Base-by-base conservation (phyloP, 2,797 vertebrate genomes). In the Smutsia gigantea region DNA sequence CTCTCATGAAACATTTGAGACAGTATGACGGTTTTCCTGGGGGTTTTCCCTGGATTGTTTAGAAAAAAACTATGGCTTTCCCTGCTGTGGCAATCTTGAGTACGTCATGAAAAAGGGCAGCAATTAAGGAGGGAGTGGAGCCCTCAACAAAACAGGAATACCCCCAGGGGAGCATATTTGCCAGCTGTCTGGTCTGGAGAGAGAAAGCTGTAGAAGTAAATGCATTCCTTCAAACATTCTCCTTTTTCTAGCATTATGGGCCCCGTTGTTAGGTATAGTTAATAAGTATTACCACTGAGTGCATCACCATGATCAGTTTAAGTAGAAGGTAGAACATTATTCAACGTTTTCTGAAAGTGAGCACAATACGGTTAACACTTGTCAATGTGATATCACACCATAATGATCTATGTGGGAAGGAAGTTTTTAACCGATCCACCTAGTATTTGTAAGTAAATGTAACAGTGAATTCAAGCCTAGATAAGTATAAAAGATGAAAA, bases 41-140 rank as follows among this genome's bases (percentile, higher is more conserved):
- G 81, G n/a, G 59, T 91, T 98, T 98, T 97, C 71, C 53, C 90
- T 95, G 69, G 2, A 12, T 51, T 97, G 19, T 97, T 98, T 98
- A 93, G 96, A 39, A 87, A 95, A 97, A 97, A 97, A 77, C 96
- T 93, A 96, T 0, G 10, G 68, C 85, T 98, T 98, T 98, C 95
- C 78, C 96, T 92, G 49, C 69, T 94, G 59, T 89, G 64, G 92
- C 57, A 53, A 69, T 96, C 87, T 97, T 92, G 96, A 98, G 95
- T 94, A 64, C 27, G 51, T 92, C 37, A 94, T 39, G 17, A 63
- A 59, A n/a, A 63, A 78, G 79, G 34, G 27, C 61, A 77, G 68
- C 53, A 90, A 71, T 96, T 97, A 93, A 69, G 87, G 82, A 95
- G 49, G 96, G 83, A 51, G 31, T 78, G 77, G 78, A 89, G 49